phyloP scores from a whole-genome alignment of 2,797 vertebrate genomes.

The Zenarchopterus dispar region DNA sequence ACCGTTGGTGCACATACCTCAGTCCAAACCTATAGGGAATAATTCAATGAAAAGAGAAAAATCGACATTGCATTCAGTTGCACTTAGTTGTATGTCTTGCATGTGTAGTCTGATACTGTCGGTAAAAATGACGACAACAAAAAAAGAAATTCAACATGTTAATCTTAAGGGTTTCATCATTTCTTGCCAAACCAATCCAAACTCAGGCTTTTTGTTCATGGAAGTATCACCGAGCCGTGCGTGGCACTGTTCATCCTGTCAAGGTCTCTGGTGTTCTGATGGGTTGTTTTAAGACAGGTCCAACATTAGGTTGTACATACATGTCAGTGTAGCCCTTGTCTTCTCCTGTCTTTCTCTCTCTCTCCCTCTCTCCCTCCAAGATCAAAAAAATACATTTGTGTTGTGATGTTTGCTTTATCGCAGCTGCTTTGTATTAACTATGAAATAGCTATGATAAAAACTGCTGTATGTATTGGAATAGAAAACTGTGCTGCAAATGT shows the following conservation, averaged over 20 bases:
- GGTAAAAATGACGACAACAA: conserved; percentile 78
- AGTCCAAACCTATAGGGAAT: conserved; percentile 96
- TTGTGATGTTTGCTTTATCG: conserved; percentile 87
- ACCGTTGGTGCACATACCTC: conserved; percentile 95
- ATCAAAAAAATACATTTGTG: conserved; percentile 85
- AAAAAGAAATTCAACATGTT: conserved; percentile 86
- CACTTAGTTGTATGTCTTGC: conserved; percentile 96
- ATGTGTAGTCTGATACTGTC: conserved; percentile 97
- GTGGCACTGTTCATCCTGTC: conserved; percentile 60
- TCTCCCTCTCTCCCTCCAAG: conserved; percentile 75
- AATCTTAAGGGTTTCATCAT: conserved; percentile 85
- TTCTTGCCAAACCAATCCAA: conserved; percentile 86
- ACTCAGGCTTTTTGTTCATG: conserved; percentile 90
- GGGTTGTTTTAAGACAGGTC: conserved; percentile 85
- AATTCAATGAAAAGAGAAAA: conserved; percentile 84
- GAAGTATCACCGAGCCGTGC: conserved; percentile 83
- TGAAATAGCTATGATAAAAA: conserved; percentile 87
- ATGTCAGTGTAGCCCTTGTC: conserved; percentile 88
- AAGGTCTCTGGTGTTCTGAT: conserved; percentile 77
- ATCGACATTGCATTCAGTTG: conserved; percentile 93
- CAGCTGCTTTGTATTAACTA: conserved; percentile 91
- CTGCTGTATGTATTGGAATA: conserved; percentile 97
- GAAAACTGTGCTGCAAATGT: conserved; percentile 94
- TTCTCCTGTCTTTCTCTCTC: conserved; percentile 71
- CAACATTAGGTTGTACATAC: conserved; percentile 91